Evolutionary conservation across 2,888 invertebrate species (phyloP).

Genomic region (Pterobdella sp.): DNA sequence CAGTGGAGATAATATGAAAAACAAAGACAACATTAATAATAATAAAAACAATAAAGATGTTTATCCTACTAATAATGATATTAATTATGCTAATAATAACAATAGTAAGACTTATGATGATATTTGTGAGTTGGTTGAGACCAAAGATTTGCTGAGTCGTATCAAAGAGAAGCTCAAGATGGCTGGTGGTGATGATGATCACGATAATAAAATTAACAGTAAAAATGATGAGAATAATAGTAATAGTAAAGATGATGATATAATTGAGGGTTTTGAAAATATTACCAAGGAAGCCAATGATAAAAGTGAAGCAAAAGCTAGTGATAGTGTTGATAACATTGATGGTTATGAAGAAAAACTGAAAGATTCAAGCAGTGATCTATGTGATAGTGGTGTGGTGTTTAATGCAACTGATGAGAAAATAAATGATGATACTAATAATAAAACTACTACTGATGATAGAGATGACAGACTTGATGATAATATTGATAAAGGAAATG

Average conservation of each 20-base stretch:
- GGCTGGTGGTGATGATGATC: not conserved
- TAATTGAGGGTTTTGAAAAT: not conserved
- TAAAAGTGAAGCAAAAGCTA: too few relatives aligned
- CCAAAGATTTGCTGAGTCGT: too few relatives aligned
- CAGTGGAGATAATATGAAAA: not conserved
- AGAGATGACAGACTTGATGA: not conserved
- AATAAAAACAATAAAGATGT: not conserved
- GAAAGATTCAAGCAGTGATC: not conserved
- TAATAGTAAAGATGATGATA: not conserved
- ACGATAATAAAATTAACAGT: not conserved
- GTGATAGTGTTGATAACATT: not conserved
- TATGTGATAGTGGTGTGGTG: not conserved
- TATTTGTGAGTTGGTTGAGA: too few relatives aligned
- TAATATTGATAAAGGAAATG: not conserved
- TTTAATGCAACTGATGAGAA: not conserved
- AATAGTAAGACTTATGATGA: not conserved
- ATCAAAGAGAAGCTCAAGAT: too few relatives aligned
- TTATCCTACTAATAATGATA: not conserved
- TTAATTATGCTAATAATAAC: not conserved
- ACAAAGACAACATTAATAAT: not conserved
- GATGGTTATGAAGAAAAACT: not conserved
- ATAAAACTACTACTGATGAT: not conserved
- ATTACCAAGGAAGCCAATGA: too few relatives aligned
- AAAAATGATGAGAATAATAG: not conserved
- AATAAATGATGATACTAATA: constrained; percentile 11